Base-by-base conservation (phyloP, 2,113 vertebrate species). In the Carlito syrichta region DNA sequence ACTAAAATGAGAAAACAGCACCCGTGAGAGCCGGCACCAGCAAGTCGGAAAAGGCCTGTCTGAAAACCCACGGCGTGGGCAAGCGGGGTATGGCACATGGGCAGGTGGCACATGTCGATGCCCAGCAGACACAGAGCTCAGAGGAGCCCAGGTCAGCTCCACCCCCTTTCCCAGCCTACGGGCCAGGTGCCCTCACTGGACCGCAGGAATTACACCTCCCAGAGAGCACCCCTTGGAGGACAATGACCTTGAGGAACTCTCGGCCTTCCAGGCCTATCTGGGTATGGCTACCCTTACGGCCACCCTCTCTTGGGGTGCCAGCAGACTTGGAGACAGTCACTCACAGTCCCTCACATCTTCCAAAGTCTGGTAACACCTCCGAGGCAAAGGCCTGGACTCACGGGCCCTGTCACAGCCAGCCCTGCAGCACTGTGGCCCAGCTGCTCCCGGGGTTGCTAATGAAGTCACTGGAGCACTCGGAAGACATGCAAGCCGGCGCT, bases 1-100 rank as follows among this genome's bases (percentile, higher is more conserved):
- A 99, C 99, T 99, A 96, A 68, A 94, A 91, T 0, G 35, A 92
- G 30, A 96, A 17, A 85, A 69, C 3, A n/a, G 74, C 3, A 32
- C 38, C 17, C 62, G 23, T 91, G 27, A 84, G 6, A 56, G 20
- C 10, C 82, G 23, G 17, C 43, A 50, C 8, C 35, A 66, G 52
- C 20, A 45, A 38, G 19, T 22, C 38, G 25, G 27, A 35, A 48
- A 71, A 35, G n/a, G 20, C 40, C 81, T 50, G 6, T 52, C 8
- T 32, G 74, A 43, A 7, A 27, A 48, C 7, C 3, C 5, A 52
- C 4, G 11, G 50, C 11, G 3, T 32, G 25, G 32, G 6, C 6
- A 1, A n/a, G 82, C 27, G 68, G n/a, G n/a, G 4, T 48, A 43
- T 19, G 73, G 73, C 73, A n/a, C n/a, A n/a, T n/a, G n/a, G n/a